phyloP scores from a whole-genome alignment of 2,113 vertebrate species.

The Hippocampus barbouri region DNA sequence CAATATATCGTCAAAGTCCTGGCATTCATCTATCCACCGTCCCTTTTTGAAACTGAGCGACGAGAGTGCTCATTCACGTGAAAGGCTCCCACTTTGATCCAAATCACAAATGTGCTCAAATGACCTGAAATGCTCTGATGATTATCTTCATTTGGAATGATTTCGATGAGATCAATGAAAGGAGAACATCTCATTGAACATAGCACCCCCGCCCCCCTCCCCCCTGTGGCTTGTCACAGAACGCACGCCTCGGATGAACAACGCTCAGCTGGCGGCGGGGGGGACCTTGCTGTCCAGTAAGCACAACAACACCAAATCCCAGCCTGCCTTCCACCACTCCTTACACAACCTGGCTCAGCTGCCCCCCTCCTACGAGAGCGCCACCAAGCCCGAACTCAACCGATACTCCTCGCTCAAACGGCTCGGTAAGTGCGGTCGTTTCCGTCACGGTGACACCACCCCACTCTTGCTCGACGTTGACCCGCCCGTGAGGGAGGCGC shows the following conservation, averaged over 20 bases:
- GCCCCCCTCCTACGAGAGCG: conserved; percentile 86
- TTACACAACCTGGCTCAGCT: conserved; percentile 91
- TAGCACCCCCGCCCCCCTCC: conserved; percentile 7
- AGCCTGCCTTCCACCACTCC: conserved; percentile 84
- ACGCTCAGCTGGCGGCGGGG: conserved; percentile 79
- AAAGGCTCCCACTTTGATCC: too few relatives aligned
- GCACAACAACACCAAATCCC: conserved; percentile 80
- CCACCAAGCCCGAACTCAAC: conserved; percentile 85
- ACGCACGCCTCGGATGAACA: conserved; percentile 76
- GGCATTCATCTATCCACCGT: too few relatives aligned
- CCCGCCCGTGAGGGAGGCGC: too few relatives aligned
- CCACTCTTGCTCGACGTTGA: background rate
- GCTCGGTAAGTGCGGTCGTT: conserved; percentile 73
- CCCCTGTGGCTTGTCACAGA: conserved; percentile 59
- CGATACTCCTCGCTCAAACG: conserved; percentile 89
- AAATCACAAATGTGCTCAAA: too few relatives aligned
- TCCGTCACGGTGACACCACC: conserved; percentile 1
- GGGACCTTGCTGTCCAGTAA: conserved; percentile 78
- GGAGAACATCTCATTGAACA: conserved; percentile 64
- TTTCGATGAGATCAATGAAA: background rate
- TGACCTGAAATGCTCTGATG: too few relatives aligned
- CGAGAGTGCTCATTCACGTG: too few relatives aligned
- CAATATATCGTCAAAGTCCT: too few relatives aligned
- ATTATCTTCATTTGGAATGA: too few relatives aligned
- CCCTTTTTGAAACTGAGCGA: too few relatives aligned